Conservation (phyloP, 2,797 vertebrate species). For the Rhinichthys osculus region DNA sequence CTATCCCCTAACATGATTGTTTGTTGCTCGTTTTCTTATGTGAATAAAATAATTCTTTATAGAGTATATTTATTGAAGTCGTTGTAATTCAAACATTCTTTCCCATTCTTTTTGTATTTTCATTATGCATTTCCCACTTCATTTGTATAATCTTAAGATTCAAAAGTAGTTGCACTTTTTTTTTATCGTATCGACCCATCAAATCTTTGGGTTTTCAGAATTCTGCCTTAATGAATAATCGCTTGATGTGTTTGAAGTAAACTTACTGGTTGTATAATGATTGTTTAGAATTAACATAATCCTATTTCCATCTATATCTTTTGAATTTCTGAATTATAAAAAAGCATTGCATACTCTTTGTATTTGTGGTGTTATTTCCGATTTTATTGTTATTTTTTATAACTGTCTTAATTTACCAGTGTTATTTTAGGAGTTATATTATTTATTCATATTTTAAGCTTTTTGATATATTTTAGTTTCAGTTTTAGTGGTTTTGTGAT, state of each 20-base stretch:
- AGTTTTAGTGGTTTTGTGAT: background rate
- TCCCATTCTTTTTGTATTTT: background rate
- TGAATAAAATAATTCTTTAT: background rate
- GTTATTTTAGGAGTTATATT: background rate
- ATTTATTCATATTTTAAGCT: background rate
- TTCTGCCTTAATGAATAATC: background rate
- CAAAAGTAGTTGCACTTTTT: background rate
- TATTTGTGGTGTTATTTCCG: background rate
- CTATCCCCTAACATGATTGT: too few species aligned
- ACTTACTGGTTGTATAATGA: background rate
- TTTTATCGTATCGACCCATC: background rate
- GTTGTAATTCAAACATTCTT: background rate
- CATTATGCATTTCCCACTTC: background rate
- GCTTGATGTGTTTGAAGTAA: background rate
- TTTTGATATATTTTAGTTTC: background rate
- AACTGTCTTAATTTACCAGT: background rate
- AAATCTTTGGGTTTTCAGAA: background rate
- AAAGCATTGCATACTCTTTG: background rate
- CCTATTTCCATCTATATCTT: background rate
- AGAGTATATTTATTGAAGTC: background rate
- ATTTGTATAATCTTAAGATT: background rate
- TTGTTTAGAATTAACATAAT: conserved; percentile 32
- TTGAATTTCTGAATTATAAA: background rate
- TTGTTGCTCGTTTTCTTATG: background rate
- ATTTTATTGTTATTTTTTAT: background rate